Percentiles rank a stretch among this genome's conserved stretches.
phyloP scores from a whole-genome alignment of 2,888 invertebrate genomes.

The Orchesellides sinensis region DNA sequence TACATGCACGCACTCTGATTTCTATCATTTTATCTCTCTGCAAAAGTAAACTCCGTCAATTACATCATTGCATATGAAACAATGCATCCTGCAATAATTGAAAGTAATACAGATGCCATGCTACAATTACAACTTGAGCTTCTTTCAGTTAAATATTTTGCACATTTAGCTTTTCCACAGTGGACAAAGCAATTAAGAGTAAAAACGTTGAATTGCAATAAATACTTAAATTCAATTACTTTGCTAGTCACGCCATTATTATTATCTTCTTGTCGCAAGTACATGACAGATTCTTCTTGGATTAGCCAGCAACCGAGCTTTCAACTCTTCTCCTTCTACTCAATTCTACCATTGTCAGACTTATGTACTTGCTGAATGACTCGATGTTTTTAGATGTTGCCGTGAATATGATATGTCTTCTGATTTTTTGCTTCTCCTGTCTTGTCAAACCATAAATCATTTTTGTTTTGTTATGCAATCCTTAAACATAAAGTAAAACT shows the following conservation, averaged over 20 bases:
- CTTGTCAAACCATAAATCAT: conserved; percentile 59
- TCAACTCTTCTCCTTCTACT: conserved; percentile 13
- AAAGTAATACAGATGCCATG: not conserved
- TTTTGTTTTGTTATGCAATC: conserved; percentile 44
- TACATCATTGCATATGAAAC: not conserved
- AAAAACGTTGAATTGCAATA: not conserved
- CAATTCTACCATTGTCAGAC: not conserved
- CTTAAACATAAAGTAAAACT: not conserved
- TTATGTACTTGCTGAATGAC: not conserved
- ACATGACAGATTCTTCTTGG: conserved; percentile 6
- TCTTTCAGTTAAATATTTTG: too few relatives aligned
- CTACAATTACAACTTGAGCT: too few relatives aligned
- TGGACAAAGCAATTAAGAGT: not conserved
- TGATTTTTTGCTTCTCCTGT: conserved; percentile 12
- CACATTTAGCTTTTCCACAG: not conserved
- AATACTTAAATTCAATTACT: conserved; percentile 12
- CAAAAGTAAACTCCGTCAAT: too few relatives aligned
- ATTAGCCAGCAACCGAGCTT: conserved; percentile 12
- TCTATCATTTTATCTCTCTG: too few relatives aligned
- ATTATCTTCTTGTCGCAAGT: not conserved
- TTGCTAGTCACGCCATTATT: conserved; percentile 26
- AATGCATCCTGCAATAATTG: not conserved
- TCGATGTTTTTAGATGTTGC: not conserved
- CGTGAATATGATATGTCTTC: not conserved
- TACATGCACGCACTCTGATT: too few relatives aligned